Evolutionary conservation across 2,888 invertebrate species (phyloP).

Genomic region (Rhopalosiphum nymphaeae): DNA sequence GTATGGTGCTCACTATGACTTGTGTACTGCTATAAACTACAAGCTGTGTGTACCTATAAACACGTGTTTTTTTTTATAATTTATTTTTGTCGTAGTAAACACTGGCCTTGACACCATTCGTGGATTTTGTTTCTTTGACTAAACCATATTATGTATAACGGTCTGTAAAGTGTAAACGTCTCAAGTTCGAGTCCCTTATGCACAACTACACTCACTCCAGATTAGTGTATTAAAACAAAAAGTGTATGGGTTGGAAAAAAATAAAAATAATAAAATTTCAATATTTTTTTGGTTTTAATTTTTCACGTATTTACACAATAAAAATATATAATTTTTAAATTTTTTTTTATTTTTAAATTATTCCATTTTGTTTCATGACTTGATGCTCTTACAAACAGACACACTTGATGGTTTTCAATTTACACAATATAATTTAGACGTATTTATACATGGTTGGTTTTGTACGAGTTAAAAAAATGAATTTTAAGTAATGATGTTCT

Average conservation of each 20-base stretch:
- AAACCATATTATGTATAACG: neutral
- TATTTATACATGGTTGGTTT: neutral
- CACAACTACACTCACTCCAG: neutral
- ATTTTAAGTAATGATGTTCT: constrained; percentile 7
- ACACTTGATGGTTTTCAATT: constrained; percentile 23
- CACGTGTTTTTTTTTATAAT: neutral
- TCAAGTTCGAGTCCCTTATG: neutral
- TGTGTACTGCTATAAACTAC: neutral
- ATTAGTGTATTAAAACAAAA: neutral
- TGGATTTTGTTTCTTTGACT: constrained; percentile 5
- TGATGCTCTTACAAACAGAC: constrained; percentile 1
- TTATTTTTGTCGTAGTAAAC: constrained; percentile 24
- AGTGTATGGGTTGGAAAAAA: neutral
- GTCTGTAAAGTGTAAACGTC: neutral
- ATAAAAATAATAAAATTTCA: neutral
- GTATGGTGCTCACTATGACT: neutral
- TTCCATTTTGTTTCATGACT: neutral
- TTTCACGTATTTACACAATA: neutral
- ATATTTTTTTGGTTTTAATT: neutral
- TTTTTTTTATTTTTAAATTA: constrained; percentile 6
- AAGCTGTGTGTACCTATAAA: neutral
- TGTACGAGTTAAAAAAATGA: neutral
- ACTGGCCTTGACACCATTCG: constrained; percentile 55
- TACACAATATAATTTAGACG: neutral
- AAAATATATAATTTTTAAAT: neutral